Conservation (phyloP, 2,797 vertebrate species). For the Platalea minor region DNA sequence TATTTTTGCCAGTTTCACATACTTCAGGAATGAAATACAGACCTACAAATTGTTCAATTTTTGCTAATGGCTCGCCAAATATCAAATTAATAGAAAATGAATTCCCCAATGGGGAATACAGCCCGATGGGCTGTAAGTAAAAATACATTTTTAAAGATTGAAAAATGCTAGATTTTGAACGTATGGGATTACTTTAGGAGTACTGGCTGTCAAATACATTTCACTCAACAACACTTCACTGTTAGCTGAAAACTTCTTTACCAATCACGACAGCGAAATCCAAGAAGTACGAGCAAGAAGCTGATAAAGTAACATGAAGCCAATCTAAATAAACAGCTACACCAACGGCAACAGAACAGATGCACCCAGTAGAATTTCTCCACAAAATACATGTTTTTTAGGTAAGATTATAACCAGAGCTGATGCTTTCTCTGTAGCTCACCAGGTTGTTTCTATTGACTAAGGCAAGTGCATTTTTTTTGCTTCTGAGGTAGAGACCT, state of each 20-base stretch:
- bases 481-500: not conserved
- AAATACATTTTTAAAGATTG: conserved; percentile 37
- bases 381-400: not conserved
- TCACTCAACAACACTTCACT: not conserved
- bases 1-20: not conserved
- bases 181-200: not conserved
- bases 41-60: not conserved
- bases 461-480: not conserved
- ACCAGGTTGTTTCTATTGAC: not conserved
- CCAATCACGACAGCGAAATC: not conserved
- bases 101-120: not conserved
- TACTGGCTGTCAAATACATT: conserved; percentile 19
- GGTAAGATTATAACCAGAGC: not conserved
- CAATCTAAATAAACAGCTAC: not conserved
- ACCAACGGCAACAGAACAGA: not conserved
- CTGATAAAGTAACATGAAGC: not conserved
- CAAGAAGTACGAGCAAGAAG: not conserved
- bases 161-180: conserved; percentile 6
- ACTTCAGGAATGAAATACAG: not conserved
- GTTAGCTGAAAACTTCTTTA: not conserved
- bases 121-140: conserved; percentile 13
- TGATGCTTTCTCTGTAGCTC: not conserved
- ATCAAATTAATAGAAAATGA: conserved; percentile 46
- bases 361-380: fast-evolving
- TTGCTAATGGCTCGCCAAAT: conserved; percentile 34